Evolutionary conservation across 2,888 invertebrate genomes (phyloP).

Genomic region (Rotaria macrura): DNA sequence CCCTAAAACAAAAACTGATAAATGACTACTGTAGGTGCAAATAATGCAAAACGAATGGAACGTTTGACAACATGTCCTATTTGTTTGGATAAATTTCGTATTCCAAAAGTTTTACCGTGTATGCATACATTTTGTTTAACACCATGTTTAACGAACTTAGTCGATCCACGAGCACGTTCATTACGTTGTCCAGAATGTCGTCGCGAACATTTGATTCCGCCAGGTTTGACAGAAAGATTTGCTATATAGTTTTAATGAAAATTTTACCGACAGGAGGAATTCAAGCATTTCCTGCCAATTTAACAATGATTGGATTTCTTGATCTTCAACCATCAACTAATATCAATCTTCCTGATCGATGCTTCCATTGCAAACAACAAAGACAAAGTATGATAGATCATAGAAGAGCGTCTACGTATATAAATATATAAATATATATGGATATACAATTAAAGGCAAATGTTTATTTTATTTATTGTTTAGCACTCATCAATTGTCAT

Average conservation of each 20-base stretch:
- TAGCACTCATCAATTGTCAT: conserved; percentile 59
- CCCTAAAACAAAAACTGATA: neutral
- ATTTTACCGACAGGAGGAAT: conserved; percentile 59
- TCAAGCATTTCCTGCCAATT: conserved; percentile 86
- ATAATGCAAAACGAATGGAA: conserved; percentile 53
- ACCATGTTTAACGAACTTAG: conserved; percentile 78
- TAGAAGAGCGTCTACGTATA: conserved; percentile 34
- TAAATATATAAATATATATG: too few relatives aligned
- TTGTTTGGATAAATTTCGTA: conserved; percentile 87
- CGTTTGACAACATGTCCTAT: conserved; percentile 94
- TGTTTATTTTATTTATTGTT: conserved; percentile 36
- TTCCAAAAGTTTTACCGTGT: conserved; percentile 92
- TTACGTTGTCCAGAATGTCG: conserved; percentile 96
- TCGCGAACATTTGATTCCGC: conserved; percentile 87
- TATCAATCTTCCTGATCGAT: neutral
- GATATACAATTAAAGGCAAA: conserved; percentile 46
- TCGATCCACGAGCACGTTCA: conserved; percentile 59
- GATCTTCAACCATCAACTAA: conserved; percentile 67
- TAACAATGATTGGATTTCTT: conserved; percentile 81
- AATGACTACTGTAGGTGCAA: neutral
- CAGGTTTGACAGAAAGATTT: conserved; percentile 51
- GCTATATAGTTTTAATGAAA: neutral
- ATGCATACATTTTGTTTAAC: conserved; percentile 99
- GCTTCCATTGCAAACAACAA: conserved; percentile 16
- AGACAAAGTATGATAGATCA: neutral